phyloP scores from a whole-genome alignment of 37 sponge, comb jelly and placozoan genomes.

The Spongia lamella region DNA sequence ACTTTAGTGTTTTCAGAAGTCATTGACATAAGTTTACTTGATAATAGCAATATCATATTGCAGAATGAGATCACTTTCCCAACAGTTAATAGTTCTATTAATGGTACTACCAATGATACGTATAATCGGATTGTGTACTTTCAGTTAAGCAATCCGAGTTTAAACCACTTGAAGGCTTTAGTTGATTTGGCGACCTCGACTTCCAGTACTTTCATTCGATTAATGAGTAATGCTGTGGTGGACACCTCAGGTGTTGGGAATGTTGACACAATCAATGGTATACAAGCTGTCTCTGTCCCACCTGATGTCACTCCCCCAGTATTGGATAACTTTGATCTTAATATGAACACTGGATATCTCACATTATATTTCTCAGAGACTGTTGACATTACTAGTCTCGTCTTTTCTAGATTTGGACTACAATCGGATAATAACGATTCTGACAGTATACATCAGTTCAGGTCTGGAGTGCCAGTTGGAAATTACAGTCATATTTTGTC shows the following conservation, averaged over 20 bases:
- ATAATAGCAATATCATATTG: slow-evolving; percentile 45
- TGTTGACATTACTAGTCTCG: slow-evolving; percentile 54
- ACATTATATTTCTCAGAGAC: slow-evolving; percentile 81
- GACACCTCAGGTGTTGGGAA: slow-evolving; percentile 59
- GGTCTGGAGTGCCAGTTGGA: slow-evolving; percentile 2
- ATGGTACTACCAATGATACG: slow-evolving; percentile 35
- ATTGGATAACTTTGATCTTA: slow-evolving; percentile 66
- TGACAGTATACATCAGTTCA: neutral
- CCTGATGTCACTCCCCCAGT: slow-evolving; percentile 63
- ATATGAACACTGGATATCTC: slow-evolving; percentile 62
- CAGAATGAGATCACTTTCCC: slow-evolving; percentile 25
- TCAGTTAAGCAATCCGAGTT: slow-evolving; percentile 29
- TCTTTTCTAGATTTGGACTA: slow-evolving; percentile 39
- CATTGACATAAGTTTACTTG: slow-evolving; percentile 32
- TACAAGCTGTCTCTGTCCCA: slow-evolving; percentile 26
- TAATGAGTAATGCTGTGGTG: slow-evolving; percentile 31
- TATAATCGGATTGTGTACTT: slow-evolving; percentile 35
- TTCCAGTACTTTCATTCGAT: slow-evolving; percentile 53
- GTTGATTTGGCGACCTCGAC: slow-evolving; percentile 52
- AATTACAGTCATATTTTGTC: slow-evolving; percentile 28
- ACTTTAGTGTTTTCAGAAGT: slow-evolving; percentile 75
- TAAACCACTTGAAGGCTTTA: slow-evolving; percentile 71
- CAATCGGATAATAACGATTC: slow-evolving; percentile 23
- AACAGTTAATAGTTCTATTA: slow-evolving; percentile 8
- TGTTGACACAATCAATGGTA: slow-evolving; percentile 20